Conservation (phyloP, 2,797 vertebrate species). For the Cossypha niveicapilla region DNA sequence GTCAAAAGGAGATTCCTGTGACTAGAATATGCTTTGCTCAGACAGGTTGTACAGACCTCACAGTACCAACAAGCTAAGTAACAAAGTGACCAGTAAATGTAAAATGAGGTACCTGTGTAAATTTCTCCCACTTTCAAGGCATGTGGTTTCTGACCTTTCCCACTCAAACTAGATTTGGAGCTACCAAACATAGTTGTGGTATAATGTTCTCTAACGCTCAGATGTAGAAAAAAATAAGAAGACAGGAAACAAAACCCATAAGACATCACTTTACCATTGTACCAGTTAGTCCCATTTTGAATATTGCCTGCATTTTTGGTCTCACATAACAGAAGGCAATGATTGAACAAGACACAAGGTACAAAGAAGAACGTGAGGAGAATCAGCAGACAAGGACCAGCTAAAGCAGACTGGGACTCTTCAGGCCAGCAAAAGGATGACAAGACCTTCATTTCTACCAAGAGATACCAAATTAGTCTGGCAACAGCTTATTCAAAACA, state of each 20-base stretch:
- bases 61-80: not conserved
- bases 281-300: not conserved
- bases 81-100: not conserved
- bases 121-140: not conserved
- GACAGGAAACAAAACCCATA: not conserved
- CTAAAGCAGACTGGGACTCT: not conserved
- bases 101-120: not conserved
- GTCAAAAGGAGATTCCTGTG: not conserved
- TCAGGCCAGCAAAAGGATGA: not conserved
- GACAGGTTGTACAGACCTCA: not conserved
- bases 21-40: not conserved
- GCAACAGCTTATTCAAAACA: not conserved
- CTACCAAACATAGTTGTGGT: not conserved
- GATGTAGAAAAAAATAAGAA: not conserved
- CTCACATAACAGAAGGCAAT: not conserved
- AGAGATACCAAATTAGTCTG: not conserved
- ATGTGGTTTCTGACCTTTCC: not conserved
- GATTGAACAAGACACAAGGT: not conserved
- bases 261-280: not conserved
- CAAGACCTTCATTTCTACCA: not conserved
- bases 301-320: not conserved
- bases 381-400: not conserved
- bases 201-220: not conserved
- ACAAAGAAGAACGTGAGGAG: fast-evolving
- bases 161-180: not conserved